Percentiles rank a stretch among this genome's conserved stretches.
These are phyloP conservation scores for Leptinotarsa juncta DNA, from an alignment of 2,888 invertebrate genomes.

Conservation along the genomic window DNA sequence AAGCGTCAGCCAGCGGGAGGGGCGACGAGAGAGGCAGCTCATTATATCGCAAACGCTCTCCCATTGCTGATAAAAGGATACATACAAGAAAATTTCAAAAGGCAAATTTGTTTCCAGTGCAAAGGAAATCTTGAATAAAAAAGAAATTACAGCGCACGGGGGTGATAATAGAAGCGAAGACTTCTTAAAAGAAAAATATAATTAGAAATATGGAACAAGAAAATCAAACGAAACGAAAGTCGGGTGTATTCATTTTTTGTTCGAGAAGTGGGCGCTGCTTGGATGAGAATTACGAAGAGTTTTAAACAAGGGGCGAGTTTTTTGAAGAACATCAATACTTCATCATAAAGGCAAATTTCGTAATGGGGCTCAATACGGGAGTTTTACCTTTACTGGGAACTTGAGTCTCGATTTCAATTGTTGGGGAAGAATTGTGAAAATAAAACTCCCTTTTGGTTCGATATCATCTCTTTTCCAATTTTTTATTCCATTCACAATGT, in stretches of 20 bases:
- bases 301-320: constrained; percentile 18
- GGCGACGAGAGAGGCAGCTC: constrained; percentile 25
- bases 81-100: constrained; percentile 62
- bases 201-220: constrained; percentile 62
- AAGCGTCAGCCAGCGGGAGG: constrained; percentile 33
- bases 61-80: constrained; percentile 60
- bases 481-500: too few relatives aligned
- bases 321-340: constrained; percentile 17
- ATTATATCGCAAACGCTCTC: constrained; percentile 34
- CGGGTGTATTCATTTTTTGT: constrained; percentile 35
- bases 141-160: constrained; percentile 57
- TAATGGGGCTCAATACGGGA: background rate
- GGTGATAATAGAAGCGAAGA: constrained; percentile 61
- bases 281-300: constrained; percentile 17
- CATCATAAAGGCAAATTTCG: constrained; percentile 12
- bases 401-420: too few relatives aligned
- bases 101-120: constrained; percentile 59
- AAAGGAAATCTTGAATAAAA: constrained; percentile 55
- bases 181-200: constrained; percentile 62
- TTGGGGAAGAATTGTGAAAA: too few relatives aligned
- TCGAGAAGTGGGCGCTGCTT: constrained; percentile 11
- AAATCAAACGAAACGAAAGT: constrained; percentile 57
- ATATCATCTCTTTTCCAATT: too few relatives aligned
- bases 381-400: background rate
- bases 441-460: too few relatives aligned